phyloP scores from a whole-genome alignment of 2,113 vertebrate genomes.

The Stegostoma tigrinum region DNA sequence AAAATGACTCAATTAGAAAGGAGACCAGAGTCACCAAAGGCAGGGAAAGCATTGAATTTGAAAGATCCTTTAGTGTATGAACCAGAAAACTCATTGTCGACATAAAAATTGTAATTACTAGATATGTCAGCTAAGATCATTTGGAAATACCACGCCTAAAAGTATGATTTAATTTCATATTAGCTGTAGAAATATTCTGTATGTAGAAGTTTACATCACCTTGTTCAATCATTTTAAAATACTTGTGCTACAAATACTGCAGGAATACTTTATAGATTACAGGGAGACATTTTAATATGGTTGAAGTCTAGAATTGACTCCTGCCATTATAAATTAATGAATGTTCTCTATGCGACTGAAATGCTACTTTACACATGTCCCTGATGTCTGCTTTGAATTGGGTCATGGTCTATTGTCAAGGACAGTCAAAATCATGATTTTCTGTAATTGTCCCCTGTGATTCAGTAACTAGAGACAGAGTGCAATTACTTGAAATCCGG shows the following conservation, averaged over 20 bases:
- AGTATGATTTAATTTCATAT: not conserved
- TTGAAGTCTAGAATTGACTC: not conserved
- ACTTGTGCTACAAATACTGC: not conserved
- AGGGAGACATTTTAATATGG: not conserved
- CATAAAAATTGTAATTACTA: not conserved
- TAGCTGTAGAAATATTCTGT: not conserved
- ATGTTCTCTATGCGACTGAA: not conserved
- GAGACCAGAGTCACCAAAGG: not conserved
- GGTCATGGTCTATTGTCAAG: slow-evolving; percentile 12
- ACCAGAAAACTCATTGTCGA: not conserved
- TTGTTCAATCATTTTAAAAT: not conserved
- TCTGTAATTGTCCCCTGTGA: not conserved
- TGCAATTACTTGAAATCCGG: not conserved
- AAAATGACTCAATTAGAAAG: not conserved
- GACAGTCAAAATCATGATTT: not conserved
- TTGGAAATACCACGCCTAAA: not conserved
- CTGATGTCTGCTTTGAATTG: not conserved
- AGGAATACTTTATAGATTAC: not conserved
- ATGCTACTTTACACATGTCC: not conserved
- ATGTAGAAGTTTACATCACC: not conserved
- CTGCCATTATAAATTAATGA: not conserved
- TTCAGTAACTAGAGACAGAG: not conserved
- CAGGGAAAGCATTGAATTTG: not conserved
- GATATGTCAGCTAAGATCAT: not conserved
- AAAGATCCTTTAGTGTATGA: not conserved